Percentiles rank a stretch among this genome's conserved stretches.
Evolutionary conservation across 2,113 vertebrate genomes (phyloP).

Genomic region (Ochotona princeps): DNA sequence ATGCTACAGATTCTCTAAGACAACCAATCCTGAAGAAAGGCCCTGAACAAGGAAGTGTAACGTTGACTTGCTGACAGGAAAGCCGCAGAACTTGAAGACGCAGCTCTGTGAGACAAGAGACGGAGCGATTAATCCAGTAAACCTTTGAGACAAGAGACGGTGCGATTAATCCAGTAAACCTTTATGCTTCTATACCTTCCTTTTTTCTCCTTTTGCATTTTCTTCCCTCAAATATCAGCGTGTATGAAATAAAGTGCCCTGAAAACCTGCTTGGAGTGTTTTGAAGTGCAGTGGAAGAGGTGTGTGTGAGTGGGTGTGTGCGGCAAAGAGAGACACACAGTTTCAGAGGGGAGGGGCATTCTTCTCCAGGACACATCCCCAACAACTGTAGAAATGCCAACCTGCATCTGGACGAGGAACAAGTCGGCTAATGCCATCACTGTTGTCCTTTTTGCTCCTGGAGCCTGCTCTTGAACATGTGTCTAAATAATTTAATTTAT

Average conservation of each 20-base stretch:
- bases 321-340: fast-evolving
- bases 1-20: not conserved
- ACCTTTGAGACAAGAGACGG: not conserved
- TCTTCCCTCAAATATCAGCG: slow-evolving; percentile 25
- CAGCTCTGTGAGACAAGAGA: not conserved
- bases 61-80: not conserved
- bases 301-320: not conserved
- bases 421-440: not conserved
- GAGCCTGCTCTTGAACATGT: not conserved
- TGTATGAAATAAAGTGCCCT: slow-evolving; percentile 14
- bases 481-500: slow-evolving; percentile 53
- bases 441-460: not conserved
- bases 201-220: not conserved
- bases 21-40: not conserved
- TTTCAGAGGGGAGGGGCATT: not conserved
- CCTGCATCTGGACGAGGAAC: not conserved
- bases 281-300: not conserved
- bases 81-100: not conserved
- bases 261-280: not conserved
- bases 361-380: not conserved
- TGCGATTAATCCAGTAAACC: not conserved
- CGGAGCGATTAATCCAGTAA: not conserved
- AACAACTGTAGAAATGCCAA: not conserved
- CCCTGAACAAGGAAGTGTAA: slow-evolving; percentile 11
- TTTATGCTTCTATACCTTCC: not conserved